Evolutionary conservation across 2,888 invertebrate species (phyloP).

Genomic region (Drosophila gaucha): DNA sequence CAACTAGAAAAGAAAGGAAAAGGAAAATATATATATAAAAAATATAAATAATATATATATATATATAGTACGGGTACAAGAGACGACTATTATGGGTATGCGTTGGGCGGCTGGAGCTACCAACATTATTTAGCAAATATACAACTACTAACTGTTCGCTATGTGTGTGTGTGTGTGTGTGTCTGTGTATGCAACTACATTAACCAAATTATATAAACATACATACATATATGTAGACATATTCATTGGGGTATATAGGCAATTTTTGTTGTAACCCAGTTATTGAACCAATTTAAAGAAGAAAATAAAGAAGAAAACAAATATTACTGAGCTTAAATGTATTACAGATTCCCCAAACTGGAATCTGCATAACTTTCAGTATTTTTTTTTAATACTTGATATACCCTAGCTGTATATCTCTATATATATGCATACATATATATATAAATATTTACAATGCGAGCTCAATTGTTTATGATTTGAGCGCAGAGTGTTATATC

Average conservation of each 20-base stretch:
- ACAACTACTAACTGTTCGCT: conserved; percentile 20
- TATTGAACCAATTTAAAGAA: conserved; percentile 8
- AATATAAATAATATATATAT: conserved; percentile 2
- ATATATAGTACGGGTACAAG: conserved; percentile 5
- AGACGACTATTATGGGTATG: conserved; percentile 12
- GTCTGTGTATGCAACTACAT: conserved; percentile 17
- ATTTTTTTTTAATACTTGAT: neutral
- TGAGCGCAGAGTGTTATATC: conserved; percentile 8
- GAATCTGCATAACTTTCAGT: neutral
- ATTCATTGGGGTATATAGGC: neutral
- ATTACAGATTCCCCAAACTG: neutral
- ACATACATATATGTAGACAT: neutral
- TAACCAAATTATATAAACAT: neutral
- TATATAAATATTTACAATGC: conserved; percentile 12
- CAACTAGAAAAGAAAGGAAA: conserved; percentile 42
- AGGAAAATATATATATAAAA: neutral
- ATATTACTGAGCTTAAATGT: neutral
- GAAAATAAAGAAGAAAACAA: neutral
- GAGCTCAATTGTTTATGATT: conserved; percentile 11
- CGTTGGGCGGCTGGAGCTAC: conserved; percentile 23
- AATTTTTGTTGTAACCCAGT: conserved; percentile 3
- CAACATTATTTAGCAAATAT: conserved; percentile 25
- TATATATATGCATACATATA: conserved; percentile 11
- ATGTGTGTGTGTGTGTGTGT: conserved; percentile 27
- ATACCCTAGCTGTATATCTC: neutral